Evolutionary conservation across 2,797 vertebrate genomes (phyloP), one percentile per base, ranked within the genome.

Genomic region (Halcyon badia): DNA sequence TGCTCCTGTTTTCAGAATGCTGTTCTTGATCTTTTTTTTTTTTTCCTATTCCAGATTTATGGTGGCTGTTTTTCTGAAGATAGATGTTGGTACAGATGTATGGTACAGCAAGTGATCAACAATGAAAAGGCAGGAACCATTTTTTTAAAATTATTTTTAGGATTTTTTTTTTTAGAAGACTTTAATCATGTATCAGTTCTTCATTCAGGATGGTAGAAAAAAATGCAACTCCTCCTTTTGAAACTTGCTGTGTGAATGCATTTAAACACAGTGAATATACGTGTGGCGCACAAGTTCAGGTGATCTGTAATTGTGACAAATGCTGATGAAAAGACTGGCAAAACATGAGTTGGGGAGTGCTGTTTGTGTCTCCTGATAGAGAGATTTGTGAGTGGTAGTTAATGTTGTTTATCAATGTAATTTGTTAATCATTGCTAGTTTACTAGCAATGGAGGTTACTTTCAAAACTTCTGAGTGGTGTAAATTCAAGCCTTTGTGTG

Each of bases 31-130:
- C 2, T 37, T 19, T 35, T 9, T 11, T 30, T 90, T 94, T 93
- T 88, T 73, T n/a, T 57, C n/a, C 85, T 91, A 20, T 90, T 95
- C 15, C 94, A 99, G 98, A 96, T 98, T 66, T 98, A 99, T 96
- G 98, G 96, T 71, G 98, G 98, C 28, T 97, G 98, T 57, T 99
- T 98, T 97, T 98, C 98, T 92, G 98, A 98, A 98, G 98, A 98
- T 94, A 96, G 96, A 39, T 98, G 97, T 94, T 99, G 98, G 98
- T 99, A 99, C 83, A 98, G 98, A 95, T 99, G 98, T 90, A 98
- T 96, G 97, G 90, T 99, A 41, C 96, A 98, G 77, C 96, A 98
- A 88, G 79, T 97, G 61, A 88, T 98, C 90, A 96, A 33, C 19
- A 97, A 94, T 80, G 98, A 99, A 97, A 98, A 98, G 97, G 98